Conservation (phyloP, 2,888 invertebrate genomes). For the Cryptophagus acutangulus region DNA sequence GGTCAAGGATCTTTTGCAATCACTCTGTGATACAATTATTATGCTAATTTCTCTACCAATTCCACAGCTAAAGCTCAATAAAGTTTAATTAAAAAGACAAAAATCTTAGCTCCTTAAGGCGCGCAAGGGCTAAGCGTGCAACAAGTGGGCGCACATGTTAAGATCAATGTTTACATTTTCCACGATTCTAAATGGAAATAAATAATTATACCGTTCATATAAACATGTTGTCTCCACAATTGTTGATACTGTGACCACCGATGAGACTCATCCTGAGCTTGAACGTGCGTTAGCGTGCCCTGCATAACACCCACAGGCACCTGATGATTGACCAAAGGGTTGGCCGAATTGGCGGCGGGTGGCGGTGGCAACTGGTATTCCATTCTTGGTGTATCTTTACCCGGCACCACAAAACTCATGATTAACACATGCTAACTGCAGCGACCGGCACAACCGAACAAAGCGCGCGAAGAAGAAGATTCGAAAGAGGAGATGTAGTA, state of each 20-base stretch:
- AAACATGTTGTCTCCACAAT: slow-evolving; percentile 75
- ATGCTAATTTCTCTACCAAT: no score
- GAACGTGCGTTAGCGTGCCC: slow-evolving; percentile 61
- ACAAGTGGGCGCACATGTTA: no score
- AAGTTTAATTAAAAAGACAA: no score
- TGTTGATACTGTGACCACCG: slow-evolving; percentile 72
- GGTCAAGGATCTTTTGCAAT: no score
- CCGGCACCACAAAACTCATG: slow-evolving; percentile 50
- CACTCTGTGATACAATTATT: no score
- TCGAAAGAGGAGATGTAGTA: no score
- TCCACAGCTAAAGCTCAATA: no score
- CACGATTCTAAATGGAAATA: no score
- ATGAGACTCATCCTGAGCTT: slow-evolving; percentile 55
- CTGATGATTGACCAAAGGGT: slow-evolving; percentile 46
- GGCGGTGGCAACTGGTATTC: slow-evolving; percentile 54
- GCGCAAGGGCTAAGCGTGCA: no score
- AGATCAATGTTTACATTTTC: no score
- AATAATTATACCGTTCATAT: slow-evolving; percentile 76
- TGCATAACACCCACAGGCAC: slow-evolving; percentile 62
- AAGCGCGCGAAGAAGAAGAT: no score
- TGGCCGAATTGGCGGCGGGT: slow-evolving; percentile 41
- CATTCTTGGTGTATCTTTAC: slow-evolving; percentile 44
- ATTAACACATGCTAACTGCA: slow-evolving; percentile 43
- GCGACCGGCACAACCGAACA: slow-evolving; percentile 35
- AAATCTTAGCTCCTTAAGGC: no score